These are phyloP conservation scores for Diaphora mendica DNA, from an alignment of 2,888 invertebrate species.

Conservation along the genomic window DNA sequence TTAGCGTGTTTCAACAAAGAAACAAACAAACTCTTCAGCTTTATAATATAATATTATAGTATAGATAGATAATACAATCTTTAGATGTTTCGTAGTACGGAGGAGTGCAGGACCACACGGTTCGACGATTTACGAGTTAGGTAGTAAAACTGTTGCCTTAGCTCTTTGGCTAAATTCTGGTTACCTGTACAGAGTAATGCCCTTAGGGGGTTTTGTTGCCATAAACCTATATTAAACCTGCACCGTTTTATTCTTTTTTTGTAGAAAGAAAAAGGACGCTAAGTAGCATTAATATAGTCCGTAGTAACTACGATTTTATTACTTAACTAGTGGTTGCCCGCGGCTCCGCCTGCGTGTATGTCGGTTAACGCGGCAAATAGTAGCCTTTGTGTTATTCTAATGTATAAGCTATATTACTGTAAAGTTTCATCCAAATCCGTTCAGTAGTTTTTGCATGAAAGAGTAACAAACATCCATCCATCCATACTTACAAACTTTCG, in stretches of 20 bases:
- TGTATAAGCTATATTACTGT: too few species aligned
- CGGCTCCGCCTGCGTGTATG: too few species aligned
- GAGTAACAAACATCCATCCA: too few species aligned
- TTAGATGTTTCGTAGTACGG: neutral
- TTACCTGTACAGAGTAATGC: constrained; percentile 14
- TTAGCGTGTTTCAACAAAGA: too few species aligned
- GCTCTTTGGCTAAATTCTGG: constrained; percentile 35
- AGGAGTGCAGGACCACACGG: neutral
- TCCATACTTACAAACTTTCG: too few species aligned
- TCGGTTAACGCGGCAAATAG: too few species aligned
- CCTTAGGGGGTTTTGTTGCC: neutral
- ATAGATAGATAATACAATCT: too few species aligned
- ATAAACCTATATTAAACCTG: constrained; percentile 1
- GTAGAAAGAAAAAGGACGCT: neutral
- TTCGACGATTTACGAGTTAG: constrained; percentile 34
- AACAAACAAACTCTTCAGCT: too few species aligned
- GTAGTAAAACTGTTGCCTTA: constrained; percentile 41
- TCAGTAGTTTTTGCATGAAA: too few species aligned
- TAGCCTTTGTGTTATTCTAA: too few species aligned
- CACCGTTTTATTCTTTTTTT: neutral
- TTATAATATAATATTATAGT: too few species aligned
- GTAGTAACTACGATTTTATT: neutral
- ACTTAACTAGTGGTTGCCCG: neutral
- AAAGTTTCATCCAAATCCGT: too few species aligned
- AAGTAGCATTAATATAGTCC: neutral